Evolutionary conservation across 2,888 invertebrate genomes (phyloP).

Genomic region (Sepiola atlantica): DNA sequence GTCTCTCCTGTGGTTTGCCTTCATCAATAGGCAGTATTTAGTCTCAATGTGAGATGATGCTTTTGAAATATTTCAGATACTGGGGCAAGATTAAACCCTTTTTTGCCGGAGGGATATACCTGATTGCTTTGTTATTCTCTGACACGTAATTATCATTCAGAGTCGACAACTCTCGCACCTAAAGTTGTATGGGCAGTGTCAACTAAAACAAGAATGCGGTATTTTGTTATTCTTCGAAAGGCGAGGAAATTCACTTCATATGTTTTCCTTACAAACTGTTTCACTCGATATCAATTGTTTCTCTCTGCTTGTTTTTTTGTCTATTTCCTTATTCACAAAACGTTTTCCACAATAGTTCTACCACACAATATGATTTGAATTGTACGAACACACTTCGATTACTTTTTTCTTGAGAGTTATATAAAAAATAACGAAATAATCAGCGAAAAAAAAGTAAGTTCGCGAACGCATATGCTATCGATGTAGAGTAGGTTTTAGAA

Average conservation of each 20-base stretch:
- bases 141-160: slow-evolving; percentile 8
- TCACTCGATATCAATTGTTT: neutral
- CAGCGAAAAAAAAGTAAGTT: too few relatives aligned
- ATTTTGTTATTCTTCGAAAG: neutral
- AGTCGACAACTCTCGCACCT: neutral
- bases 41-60: neutral
- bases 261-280: neutral
- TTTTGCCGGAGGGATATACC: slow-evolving; percentile 15
- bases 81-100: neutral
- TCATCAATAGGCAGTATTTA: slow-evolving; percentile 9
- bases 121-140: neutral
- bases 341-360: too few relatives aligned
- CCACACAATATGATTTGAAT: too few relatives aligned
- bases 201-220: neutral
- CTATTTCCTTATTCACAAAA: too few relatives aligned
- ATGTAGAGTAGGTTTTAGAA: too few relatives aligned
- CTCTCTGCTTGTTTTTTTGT: neutral
- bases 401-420: too few relatives aligned
- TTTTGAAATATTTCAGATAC: neutral
- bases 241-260: neutral
- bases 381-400: too few relatives aligned
- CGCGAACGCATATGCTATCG: too few relatives aligned
- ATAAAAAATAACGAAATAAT: too few relatives aligned
- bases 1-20: neutral
- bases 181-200: neutral